phyloP scores from a whole-genome alignment of 2,888 invertebrate species.

The Caenorhabditis sp. region DNA sequence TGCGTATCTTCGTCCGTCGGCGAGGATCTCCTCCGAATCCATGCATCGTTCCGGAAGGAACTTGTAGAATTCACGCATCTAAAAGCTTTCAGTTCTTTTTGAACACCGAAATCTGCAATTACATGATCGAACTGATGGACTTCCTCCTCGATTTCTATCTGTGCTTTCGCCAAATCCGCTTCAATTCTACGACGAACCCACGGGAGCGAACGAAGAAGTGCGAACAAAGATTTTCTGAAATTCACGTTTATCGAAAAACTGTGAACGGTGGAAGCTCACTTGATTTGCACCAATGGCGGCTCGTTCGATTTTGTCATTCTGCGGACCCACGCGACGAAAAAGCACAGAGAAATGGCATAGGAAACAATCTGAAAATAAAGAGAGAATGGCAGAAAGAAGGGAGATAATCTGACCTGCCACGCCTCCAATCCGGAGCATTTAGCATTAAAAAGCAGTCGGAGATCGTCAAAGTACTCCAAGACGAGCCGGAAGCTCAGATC shows the following conservation, averaged over 20 bases:
- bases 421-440: slow-evolving; percentile 70
- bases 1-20: slow-evolving; percentile 82
- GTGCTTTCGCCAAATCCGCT: slow-evolving; percentile 60
- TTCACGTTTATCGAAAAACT: background rate
- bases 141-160: slow-evolving; percentile 66
- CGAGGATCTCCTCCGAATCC: slow-evolving; percentile 83
- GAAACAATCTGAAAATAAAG: slow-evolving; percentile 64
- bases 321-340: slow-evolving; percentile 50
- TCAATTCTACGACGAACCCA: slow-evolving; percentile 59
- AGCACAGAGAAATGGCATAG: slow-evolving; percentile 57
- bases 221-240: slow-evolving; percentile 39
- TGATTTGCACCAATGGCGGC: slow-evolving; percentile 32
- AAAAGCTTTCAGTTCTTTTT: too few species aligned
- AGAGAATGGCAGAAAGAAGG: background rate
- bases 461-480: slow-evolving; percentile 67
- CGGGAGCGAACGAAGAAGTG: slow-evolving; percentile 53
- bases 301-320: slow-evolving; percentile 43
- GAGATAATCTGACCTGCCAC: slow-evolving; percentile 67
- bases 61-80: slow-evolving; percentile 73
- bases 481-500: slow-evolving; percentile 61
- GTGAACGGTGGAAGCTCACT: background rate
- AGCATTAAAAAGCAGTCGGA: slow-evolving; percentile 67
- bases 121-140: slow-evolving; percentile 64
- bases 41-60: slow-evolving; percentile 83
- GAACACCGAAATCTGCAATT: too few species aligned